Base-by-base conservation (phyloP, 2,888 invertebrate species). In the Drosophila koepferae region DNA sequence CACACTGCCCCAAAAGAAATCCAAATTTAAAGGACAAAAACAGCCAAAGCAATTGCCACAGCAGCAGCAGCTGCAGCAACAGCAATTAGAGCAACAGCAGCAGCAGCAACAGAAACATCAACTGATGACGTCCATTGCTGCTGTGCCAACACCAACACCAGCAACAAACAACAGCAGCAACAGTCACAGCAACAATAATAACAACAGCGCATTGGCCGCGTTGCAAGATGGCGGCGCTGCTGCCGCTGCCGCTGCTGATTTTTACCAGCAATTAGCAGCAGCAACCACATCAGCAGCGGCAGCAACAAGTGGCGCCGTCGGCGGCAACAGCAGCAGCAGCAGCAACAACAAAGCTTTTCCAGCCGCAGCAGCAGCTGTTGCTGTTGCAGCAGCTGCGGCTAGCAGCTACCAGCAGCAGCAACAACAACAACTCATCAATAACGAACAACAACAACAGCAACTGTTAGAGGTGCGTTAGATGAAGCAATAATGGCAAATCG, bases 11-110 rank as follows among this genome's bases (percentile, higher is more conserved):
- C 88, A 89, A 31, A 91, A 91, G 67, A 92, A 92, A 68, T 82
- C 86, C 7, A 91, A 91, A 69, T 79, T 90, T 58, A 90, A 91
- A 62, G 92, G 92, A 71, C 92, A 92, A 67, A 92, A 92, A 80
- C 92, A 92, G 61, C 92, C 92, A 51, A 92, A 92, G 64, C 89
- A 85, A 78, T 81, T 92, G 84, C 91, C 92, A 51, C 72, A 68
- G 40, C 80, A 72, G 16, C 74, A 43, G 23, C 68, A 72, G 16
- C 74, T 41, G 23, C 68, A 56, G 31, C 75, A 56, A 34, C 71
- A 62, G 54, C 86, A 77, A 40, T 80, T 66, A 34, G 74, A 78
- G 7, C 78, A 72, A 28, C 79, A 60, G 18, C 75, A 56, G 38
- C 71, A 63, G 54, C 86, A 63, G 49, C 86, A 77, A 38, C 82